A percentile compares a stretch with the other conserved stretches of the same genome.
Evolutionary conservation across 1,140 invertebrate species (phyloP).

Genomic region (Cyclargus thomasi): DNA sequence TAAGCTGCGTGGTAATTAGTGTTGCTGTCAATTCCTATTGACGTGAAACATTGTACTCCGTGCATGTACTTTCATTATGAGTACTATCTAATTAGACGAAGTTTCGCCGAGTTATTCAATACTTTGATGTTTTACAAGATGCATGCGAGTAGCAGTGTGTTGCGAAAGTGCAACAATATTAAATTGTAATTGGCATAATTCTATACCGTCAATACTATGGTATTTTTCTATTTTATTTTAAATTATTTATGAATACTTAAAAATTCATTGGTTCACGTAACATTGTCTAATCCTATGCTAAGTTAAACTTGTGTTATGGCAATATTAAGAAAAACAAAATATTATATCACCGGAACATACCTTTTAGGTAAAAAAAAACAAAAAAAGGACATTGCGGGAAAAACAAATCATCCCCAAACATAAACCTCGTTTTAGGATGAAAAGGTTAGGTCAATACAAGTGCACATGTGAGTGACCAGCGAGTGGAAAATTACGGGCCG

Average conservation of each 20-base stretch:
- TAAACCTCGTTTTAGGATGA: constrained; percentile 47
- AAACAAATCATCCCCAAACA: constrained; percentile 23
- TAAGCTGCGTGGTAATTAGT: constrained; percentile 5
- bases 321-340: no score
- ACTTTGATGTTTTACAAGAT: not conserved
- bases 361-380: not conserved
- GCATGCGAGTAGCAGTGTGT: not conserved
- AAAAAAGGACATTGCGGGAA: constrained; percentile 12
- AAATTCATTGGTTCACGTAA: no score
- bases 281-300: no score
- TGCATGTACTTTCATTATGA: not conserved
- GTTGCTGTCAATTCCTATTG: constrained; percentile 8
- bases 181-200: no score
- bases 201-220: no score
- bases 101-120: not conserved
- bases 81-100: not conserved
- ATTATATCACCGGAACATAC: no score
- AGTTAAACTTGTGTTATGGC: no score
- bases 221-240: no score
- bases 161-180: no score
- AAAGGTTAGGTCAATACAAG: constrained; percentile 63
- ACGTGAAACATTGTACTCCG: not conserved
- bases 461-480: constrained; percentile 53
- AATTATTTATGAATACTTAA: no score
- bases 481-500: constrained; percentile 70